These are phyloP conservation scores for Theodoxus fluviatilis DNA, from an alignment of 2,888 invertebrate genomes.

Conservation along the genomic window DNA sequence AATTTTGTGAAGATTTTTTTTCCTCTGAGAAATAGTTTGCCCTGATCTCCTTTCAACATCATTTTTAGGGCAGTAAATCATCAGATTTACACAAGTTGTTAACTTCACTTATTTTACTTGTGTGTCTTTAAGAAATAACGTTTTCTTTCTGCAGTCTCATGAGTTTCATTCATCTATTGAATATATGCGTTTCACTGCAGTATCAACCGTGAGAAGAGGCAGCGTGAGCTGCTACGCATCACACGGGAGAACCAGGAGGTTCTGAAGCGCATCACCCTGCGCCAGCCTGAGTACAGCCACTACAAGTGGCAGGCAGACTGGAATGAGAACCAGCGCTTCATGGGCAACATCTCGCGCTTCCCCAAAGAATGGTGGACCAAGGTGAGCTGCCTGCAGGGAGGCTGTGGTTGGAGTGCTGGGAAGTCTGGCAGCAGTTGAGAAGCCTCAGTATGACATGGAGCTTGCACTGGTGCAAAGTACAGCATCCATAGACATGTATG, in stretches of 20 bases:
- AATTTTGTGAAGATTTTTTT: background rate
- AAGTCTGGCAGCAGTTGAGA: no score
- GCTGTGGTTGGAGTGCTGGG: no score
- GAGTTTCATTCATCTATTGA: background rate
- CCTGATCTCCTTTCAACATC: background rate
- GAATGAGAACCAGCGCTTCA: conserved; percentile 61
- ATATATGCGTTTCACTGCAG: conserved; percentile 40
- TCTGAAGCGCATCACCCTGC: conserved; percentile 56
- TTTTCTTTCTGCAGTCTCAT: background rate
- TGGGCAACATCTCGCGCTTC: conserved; percentile 63
- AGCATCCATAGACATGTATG: no score
- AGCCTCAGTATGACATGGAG: no score
- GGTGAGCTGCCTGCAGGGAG: no score
- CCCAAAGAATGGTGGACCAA: conserved; percentile 63
- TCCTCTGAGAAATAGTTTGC: background rate
- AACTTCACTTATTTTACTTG: no score
- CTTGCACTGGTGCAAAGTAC: no score
- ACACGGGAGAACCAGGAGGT: conserved; percentile 64
- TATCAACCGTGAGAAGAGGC: conserved; percentile 64
- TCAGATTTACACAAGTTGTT: no score
- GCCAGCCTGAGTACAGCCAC: conserved; percentile 61
- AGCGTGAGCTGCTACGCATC: conserved; percentile 62
- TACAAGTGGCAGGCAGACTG: conserved; percentile 60
- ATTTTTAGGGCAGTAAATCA: no score
- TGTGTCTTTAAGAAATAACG: background rate